Percentiles rank a stretch among this genome's conserved stretches.
These are phyloP conservation scores for Cottus gobio DNA, from an alignment of 2,113 vertebrate genomes.

Conservation along the genomic window DNA sequence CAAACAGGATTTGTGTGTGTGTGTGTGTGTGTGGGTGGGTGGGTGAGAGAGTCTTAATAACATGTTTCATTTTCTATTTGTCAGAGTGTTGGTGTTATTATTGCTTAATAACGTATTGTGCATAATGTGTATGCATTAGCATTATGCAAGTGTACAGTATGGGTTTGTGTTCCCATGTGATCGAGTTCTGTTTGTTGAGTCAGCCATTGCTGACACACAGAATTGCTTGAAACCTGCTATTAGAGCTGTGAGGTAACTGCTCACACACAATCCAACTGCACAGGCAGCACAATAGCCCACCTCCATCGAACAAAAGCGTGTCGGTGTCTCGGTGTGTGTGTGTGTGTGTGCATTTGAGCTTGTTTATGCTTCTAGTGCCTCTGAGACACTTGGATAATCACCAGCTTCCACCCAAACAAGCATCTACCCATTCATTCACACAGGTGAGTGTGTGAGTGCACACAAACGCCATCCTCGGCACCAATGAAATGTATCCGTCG, in stretches of 20 bases:
- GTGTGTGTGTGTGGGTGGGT: constrained; percentile 26
- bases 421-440: constrained; percentile 49
- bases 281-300: constrained; percentile 53
- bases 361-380: constrained; percentile 47
- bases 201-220: constrained; percentile 69
- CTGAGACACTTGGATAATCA: constrained; percentile 54
- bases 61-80: constrained; percentile 56
- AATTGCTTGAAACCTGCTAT: constrained; percentile 70
- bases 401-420: constrained; percentile 44
- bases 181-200: constrained; percentile 65
- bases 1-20: constrained; percentile 70
- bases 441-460: constrained; percentile 34
- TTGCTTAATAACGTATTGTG: constrained; percentile 45
- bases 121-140: constrained; percentile 59
- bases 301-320: constrained; percentile 53
- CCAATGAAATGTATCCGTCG: constrained; percentile 29
- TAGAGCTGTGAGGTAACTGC: constrained; percentile 61
- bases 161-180: constrained; percentile 57
- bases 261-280: constrained; percentile 40
- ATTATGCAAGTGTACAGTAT: constrained; percentile 66
- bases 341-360: constrained; percentile 12
- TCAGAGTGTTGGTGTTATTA: constrained; percentile 45
- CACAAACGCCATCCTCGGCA: constrained; percentile 1
- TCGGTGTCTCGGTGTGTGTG: constrained; percentile 8
- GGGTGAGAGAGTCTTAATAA: constrained; percentile 39